Percentiles rank a stretch among this genome's conserved stretches.
phyloP scores from a whole-genome alignment of 2,113 vertebrate species.

The Australoheros scitulus region DNA sequence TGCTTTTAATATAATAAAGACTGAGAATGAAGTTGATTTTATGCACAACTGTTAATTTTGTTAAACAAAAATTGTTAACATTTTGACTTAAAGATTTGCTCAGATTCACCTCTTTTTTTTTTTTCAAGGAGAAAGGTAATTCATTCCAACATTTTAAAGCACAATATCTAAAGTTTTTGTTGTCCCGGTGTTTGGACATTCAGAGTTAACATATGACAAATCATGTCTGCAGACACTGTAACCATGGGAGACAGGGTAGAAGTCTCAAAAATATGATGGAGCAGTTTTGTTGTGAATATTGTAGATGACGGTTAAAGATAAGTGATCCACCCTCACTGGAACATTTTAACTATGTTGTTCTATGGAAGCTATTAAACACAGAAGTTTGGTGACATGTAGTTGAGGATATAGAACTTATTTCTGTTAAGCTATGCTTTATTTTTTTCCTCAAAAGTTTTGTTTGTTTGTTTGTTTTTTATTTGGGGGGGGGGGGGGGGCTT shows the following conservation, averaged over 20 bases:
- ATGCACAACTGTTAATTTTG: rapidly evolving
- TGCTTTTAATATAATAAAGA: not conserved
- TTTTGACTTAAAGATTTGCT: too few species aligned
- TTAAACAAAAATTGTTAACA: not conserved
- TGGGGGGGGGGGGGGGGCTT: too few species aligned
- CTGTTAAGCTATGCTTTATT: not conserved
- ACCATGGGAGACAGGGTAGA: not conserved
- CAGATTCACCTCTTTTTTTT: not conserved
- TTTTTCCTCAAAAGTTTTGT: not conserved
- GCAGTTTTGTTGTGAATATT: not conserved
- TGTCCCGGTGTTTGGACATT: not conserved
- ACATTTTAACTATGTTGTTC: not conserved
- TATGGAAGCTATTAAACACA: not conserved
- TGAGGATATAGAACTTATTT: not conserved
- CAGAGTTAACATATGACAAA: not conserved
- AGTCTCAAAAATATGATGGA: not conserved
- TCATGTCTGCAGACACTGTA: not conserved
- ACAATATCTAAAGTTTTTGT: not conserved
- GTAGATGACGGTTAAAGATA: not conserved
- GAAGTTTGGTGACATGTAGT: not conserved
- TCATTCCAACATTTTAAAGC: rapidly evolving
- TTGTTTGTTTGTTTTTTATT: too few species aligned
- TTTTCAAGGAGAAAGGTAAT: not conserved
- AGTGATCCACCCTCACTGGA: not conserved
- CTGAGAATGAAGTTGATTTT: not conserved